phyloP scores from a whole-genome alignment of 2,113 vertebrate species.

The Caracal caracal region DNA sequence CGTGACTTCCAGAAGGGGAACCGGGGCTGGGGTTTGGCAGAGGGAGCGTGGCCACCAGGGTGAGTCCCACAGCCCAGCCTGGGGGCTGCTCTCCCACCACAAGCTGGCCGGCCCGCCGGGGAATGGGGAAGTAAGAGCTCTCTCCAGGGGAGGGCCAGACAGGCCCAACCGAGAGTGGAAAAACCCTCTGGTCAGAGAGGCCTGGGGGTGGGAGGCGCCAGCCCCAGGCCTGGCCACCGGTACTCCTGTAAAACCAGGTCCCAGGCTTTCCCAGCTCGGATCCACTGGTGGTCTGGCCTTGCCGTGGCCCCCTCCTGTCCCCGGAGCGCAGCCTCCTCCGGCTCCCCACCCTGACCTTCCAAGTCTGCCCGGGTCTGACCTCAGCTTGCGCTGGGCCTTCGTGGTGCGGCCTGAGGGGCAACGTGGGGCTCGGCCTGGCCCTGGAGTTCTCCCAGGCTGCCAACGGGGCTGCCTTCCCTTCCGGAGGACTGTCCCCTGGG shows the following conservation, averaged over 20 bases:
- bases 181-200: slow-evolving; percentile 17
- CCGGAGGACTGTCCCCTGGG: not conserved
- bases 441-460: not conserved
- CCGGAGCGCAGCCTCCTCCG: not conserved
- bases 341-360: not conserved
- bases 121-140: slow-evolving; percentile 67
- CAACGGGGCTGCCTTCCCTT: fast-evolving
- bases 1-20: slow-evolving; percentile 72
- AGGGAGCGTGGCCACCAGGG: not conserved
- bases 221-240: not conserved
- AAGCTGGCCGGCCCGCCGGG: fast-evolving
- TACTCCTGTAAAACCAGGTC: fast-evolving
- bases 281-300: not conserved
- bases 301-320: not conserved
- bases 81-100: not conserved
- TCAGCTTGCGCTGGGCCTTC: not conserved
- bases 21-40: slow-evolving; percentile 11
- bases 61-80: slow-evolving; percentile 29
- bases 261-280: not conserved
- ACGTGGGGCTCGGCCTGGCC: fast-evolving
- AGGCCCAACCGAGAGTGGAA: slow-evolving; percentile 29
- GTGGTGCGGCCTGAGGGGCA: not conserved
- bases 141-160: not conserved
- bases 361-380: not conserved
- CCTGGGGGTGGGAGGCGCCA: not conserved